Percentiles rank a stretch among this genome's conserved stretches.
phyloP scores from a whole-genome alignment of 1,140 invertebrate species.

The Cotesia vestalis region DNA sequence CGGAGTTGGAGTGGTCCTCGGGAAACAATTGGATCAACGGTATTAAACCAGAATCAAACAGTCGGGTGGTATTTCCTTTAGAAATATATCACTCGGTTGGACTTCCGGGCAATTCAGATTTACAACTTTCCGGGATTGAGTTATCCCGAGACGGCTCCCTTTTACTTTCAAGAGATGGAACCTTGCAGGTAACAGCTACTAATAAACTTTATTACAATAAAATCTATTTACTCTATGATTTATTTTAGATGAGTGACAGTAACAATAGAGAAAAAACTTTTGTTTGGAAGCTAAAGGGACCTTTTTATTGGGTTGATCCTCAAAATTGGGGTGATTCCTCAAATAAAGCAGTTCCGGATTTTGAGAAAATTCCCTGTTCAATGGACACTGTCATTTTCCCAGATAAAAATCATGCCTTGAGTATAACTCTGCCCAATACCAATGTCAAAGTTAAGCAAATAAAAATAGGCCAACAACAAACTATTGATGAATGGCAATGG shows the following conservation, averaged over 20 bases:
- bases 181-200: slow-evolving; percentile 47
- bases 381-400: slow-evolving; percentile 55
- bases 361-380: slow-evolving; percentile 57
- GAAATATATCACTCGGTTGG: slow-evolving; percentile 54
- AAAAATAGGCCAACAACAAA: slow-evolving; percentile 39
- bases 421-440: slow-evolving; percentile 47
- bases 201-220: slow-evolving; percentile 19
- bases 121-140: slow-evolving; percentile 51
- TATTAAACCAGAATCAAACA: slow-evolving; percentile 46
- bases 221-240: background rate
- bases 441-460: slow-evolving; percentile 49
- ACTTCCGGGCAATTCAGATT: slow-evolving; percentile 37
- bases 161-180: slow-evolving; percentile 49
- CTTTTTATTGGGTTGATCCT: slow-evolving; percentile 59
- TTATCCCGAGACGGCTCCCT: slow-evolving; percentile 54
- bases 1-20: slow-evolving; percentile 56
- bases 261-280: slow-evolving; percentile 45
- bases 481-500: slow-evolving; percentile 51
- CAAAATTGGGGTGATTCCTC: slow-evolving; percentile 56
- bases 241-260: slow-evolving; percentile 28
- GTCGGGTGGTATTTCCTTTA: slow-evolving; percentile 53
- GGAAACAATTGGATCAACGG: slow-evolving; percentile 53
- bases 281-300: slow-evolving; percentile 40
- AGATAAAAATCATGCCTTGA: slow-evolving; percentile 45
- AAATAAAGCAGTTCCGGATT: slow-evolving; percentile 56